These are phyloP conservation scores for Atta cephalotes DNA, from an alignment of 1,140 invertebrate species.

Conservation along the genomic window DNA sequence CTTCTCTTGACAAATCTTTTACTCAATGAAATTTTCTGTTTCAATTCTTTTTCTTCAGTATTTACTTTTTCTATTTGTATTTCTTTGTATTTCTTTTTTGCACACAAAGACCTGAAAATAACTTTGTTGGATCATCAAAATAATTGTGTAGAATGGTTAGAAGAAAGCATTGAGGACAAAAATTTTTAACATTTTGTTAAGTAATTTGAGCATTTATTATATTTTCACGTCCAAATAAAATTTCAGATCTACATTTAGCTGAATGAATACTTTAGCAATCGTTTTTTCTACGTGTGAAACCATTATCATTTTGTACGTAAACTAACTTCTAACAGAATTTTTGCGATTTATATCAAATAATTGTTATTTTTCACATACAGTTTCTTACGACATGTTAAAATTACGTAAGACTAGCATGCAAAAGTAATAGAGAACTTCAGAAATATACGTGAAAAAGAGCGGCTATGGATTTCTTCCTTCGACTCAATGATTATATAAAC, in stretches of 20 bases:
- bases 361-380: neutral
- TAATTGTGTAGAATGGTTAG: neutral
- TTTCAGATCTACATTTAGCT: no score
- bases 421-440: slow-evolving; percentile 57
- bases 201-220: no score
- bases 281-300: no score
- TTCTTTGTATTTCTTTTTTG: neutral
- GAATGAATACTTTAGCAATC: no score
- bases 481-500: slow-evolving; percentile 75
- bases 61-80: neutral
- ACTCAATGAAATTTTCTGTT: neutral
- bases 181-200: no score
- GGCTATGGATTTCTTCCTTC: slow-evolving; percentile 80
- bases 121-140: no score
- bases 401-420: neutral
- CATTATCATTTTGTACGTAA: neutral
- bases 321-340: neutral
- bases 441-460: slow-evolving; percentile 71
- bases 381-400: slow-evolving; percentile 28
- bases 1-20: neutral
- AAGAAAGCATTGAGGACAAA: neutral
- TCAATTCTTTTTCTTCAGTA: neutral
- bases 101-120: no score
- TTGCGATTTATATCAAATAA: neutral
- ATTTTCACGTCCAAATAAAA: no score